phyloP scores from a whole-genome alignment of 1,140 invertebrate genomes.

The Drosophila aff. region DNA sequence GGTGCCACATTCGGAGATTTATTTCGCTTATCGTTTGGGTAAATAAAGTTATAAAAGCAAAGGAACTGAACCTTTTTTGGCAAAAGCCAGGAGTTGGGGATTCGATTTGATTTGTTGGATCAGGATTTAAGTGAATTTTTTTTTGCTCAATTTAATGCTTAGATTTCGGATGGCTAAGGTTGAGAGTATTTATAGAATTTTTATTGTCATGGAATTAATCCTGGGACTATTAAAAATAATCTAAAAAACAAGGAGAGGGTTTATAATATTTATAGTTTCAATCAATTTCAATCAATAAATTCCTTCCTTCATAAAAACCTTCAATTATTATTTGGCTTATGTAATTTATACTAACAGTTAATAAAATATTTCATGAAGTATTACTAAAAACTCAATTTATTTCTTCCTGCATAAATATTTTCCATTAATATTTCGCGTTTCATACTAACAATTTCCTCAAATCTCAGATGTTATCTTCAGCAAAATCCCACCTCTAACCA shows the following conservation, averaged over 20 bases:
- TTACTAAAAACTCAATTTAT: too few species aligned
- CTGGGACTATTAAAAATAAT: too few species aligned
- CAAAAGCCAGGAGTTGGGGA: conserved; percentile 1
- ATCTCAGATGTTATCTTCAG: not conserved
- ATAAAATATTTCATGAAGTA: too few species aligned
- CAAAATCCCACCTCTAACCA: not conserved
- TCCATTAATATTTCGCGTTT: not conserved
- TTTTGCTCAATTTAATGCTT: conserved; percentile 43
- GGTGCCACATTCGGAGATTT: conserved; percentile 75
- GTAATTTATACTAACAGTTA: too few species aligned
- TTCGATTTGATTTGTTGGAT: conserved; percentile 61
- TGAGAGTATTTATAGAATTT: not conserved
- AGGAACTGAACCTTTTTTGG: conserved; percentile 39
- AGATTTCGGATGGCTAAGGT: not conserved
- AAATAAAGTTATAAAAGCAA: conserved; percentile 76
- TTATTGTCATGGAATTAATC: not conserved
- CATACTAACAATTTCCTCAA: not conserved
- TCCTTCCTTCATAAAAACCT: too few species aligned
- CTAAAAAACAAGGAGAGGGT: too few species aligned
- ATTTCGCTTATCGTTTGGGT: conserved; percentile 72
- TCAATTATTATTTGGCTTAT: too few species aligned
- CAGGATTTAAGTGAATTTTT: conserved; percentile 52
- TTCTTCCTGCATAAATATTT: too few species aligned
- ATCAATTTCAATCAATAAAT: too few species aligned
- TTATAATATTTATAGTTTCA: too few species aligned